phyloP scores from a whole-genome alignment of 1,140 invertebrate genomes.

The Drosophila ogumai region DNA sequence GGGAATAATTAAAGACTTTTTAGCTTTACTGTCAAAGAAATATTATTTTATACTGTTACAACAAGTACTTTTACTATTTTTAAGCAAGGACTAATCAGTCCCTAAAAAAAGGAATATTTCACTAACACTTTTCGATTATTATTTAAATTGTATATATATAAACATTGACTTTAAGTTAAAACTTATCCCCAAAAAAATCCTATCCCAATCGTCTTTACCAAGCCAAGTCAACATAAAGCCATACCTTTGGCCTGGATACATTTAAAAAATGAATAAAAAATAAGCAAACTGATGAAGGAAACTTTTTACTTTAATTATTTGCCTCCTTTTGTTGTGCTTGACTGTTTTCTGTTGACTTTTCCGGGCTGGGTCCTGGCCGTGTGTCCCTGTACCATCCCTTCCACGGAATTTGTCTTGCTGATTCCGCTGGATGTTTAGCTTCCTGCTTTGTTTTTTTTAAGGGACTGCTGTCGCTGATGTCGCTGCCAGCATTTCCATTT shows the following conservation, averaged over 20 bases:
- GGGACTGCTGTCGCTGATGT: slow-evolving; percentile 38
- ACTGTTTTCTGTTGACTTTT: slow-evolving; percentile 17
- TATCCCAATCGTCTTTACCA: background rate
- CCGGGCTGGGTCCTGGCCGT: slow-evolving; percentile 13
- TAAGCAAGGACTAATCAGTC: background rate
- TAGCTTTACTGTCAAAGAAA: background rate
- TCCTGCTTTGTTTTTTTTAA: slow-evolving; percentile 30
- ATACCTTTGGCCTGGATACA: slow-evolving; percentile 1
- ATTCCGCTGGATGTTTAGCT: slow-evolving; percentile 57
- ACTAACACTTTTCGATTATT: background rate
- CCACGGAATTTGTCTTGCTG: slow-evolving; percentile 64
- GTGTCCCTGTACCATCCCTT: background rate
- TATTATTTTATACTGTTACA: background rate
- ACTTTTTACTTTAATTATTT: slow-evolving; percentile 77
- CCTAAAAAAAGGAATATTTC: no score
- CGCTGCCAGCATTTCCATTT: slow-evolving; percentile 71
- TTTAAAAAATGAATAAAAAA: slow-evolving; percentile 32
- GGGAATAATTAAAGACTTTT: background rate
- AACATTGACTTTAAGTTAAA: background rate
- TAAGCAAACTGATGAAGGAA: slow-evolving; percentile 35
- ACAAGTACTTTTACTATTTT: background rate
- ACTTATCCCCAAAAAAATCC: background rate
- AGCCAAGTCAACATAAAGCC: background rate
- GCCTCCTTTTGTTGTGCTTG: slow-evolving; percentile 43
- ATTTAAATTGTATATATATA: background rate